Evolutionary conservation across 35 echinoderm and acorn worm genomes (phyloP).

Genomic region (Holothuria glaberrima): DNA sequence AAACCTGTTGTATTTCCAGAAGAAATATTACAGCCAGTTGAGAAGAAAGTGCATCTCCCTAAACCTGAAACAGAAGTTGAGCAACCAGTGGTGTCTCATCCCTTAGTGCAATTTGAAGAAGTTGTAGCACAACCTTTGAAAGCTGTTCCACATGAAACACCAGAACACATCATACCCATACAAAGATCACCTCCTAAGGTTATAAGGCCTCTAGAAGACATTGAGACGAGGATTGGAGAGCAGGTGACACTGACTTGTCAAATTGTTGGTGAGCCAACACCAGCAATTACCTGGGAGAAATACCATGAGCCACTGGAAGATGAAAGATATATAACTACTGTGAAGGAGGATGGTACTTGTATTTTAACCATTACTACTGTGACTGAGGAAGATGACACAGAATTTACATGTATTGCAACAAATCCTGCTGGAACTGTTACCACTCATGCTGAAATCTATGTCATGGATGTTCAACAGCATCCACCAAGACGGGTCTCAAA

Average conservation of each 20-base stretch:
- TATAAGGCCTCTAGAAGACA: conserved; percentile 74
- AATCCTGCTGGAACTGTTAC: conserved; percentile 82
- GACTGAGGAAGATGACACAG: conserved; percentile 86
- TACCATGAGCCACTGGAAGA: conserved; percentile 70
- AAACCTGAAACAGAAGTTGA: conserved; percentile 32
- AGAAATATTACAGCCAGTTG: conserved; percentile 6
- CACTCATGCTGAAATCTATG: conserved; percentile 86
- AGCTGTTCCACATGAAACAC: conserved; percentile 30
- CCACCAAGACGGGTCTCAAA: conserved; percentile 31
- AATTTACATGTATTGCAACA: conserved; percentile 90
- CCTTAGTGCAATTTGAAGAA: conserved; percentile 44
- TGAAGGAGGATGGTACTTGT: conserved; percentile 79
- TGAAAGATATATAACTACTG: conserved; percentile 67
- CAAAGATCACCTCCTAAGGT: conserved; percentile 63
- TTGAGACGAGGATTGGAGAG: conserved; percentile 72
- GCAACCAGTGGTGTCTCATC: conserved; percentile 43
- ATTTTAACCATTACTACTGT: conserved; percentile 80
- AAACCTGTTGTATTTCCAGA: neutral
- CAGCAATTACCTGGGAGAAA: conserved; percentile 78
- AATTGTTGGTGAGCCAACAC: conserved; percentile 79
- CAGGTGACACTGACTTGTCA: conserved; percentile 67
- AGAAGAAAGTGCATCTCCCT: conserved; percentile 25
- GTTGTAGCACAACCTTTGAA: conserved; percentile 47
- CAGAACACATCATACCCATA: conserved; percentile 60
- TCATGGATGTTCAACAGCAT: conserved; percentile 63